Base-by-base conservation (phyloP, 2,888 invertebrate species). In the Tetramorium bicarinatum region DNA sequence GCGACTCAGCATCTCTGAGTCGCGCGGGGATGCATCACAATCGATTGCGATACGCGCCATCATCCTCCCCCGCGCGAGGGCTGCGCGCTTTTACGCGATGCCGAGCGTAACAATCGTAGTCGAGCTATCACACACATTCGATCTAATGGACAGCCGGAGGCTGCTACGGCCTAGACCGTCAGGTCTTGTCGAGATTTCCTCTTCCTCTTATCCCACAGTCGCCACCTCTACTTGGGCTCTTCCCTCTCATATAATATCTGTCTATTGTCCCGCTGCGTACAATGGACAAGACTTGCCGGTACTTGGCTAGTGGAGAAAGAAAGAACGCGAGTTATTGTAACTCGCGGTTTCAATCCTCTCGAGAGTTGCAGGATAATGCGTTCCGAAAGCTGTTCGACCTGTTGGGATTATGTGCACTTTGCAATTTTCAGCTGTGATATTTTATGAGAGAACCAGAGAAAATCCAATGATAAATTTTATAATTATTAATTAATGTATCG, bases 71-170 rank as follows among this genome's bases (percentile, higher is more conserved):
- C 79, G 71, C 79, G 71, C 69, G 47, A 44, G n/a, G 13, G 59
- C 67, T 4, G 66, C 64, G 56, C 34, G 69, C 69, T 80, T 80
- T 80, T 82, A 21, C 61, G 59, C 29, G 67, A 69, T 49, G 66
- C 76, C 59, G 66, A 59, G 82, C 69, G 64, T 75, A 80, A 83
- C 88, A 88, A 89, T 88, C 83, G 84, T 61, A 66, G 79, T 41
- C 52, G 47, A 52, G 80, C 61, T 89, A 88, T 89, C 85, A 52
- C 62, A 59, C 82, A 84, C 84, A 83, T 82, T 85, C 84, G 80
- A 89, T 88, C 85, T 82, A 88, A 89, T 87, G 86, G 87, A 87
- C 85, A 84, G 89, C 88, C 87, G 47, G 71, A 80, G 85, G 88
- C 77, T 76, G 41, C 82, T 11, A 67, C 21, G 64, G 66, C 44